A percentile compares a stretch with the other conserved stretches of the same genome.
phyloP scores from a whole-genome alignment of 2,113 vertebrate genomes.

The Noctilio leporinus region DNA sequence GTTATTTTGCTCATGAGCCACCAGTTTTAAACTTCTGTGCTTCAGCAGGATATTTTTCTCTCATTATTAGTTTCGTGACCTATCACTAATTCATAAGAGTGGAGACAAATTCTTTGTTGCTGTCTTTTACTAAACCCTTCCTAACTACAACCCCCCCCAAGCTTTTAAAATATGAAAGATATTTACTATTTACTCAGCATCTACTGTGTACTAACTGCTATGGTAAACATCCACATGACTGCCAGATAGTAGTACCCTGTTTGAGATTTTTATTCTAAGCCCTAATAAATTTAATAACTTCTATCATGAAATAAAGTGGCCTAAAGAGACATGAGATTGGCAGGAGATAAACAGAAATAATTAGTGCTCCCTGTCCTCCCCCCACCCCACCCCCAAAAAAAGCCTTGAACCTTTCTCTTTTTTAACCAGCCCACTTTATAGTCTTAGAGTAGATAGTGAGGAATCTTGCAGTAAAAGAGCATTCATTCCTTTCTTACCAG shows the following conservation, averaged over 20 bases:
- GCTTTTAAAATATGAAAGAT: slow-evolving; percentile 31
- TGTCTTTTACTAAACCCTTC: neutral
- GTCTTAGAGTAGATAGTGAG: neutral
- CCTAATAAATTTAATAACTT: neutral
- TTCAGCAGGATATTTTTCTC: neutral
- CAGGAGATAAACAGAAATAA: neutral
- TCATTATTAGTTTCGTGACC: neutral
- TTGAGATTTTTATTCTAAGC: slow-evolving; percentile 1
- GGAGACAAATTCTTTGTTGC: neutral
- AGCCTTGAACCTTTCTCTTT: neutral
- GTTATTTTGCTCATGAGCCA: neutral
- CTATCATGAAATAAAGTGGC: neutral
- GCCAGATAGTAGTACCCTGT: neutral
- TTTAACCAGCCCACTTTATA: neutral
- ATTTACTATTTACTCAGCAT: slow-evolving; percentile 30
- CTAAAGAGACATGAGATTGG: slow-evolving; percentile 1
- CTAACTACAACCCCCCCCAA: neutral
- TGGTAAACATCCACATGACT: neutral
- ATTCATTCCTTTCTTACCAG: slow-evolving; percentile 8
- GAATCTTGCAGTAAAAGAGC: neutral
- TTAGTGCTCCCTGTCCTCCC: no score
- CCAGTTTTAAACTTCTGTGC: neutral
- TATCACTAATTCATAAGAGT: neutral
- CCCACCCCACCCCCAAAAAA: neutral
- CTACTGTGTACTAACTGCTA: neutral